Percentiles rank a stretch among this genome's conserved stretches.
phyloP scores from a whole-genome alignment of 2,797 vertebrate genomes.

The Thaleichthys pacificus region DNA sequence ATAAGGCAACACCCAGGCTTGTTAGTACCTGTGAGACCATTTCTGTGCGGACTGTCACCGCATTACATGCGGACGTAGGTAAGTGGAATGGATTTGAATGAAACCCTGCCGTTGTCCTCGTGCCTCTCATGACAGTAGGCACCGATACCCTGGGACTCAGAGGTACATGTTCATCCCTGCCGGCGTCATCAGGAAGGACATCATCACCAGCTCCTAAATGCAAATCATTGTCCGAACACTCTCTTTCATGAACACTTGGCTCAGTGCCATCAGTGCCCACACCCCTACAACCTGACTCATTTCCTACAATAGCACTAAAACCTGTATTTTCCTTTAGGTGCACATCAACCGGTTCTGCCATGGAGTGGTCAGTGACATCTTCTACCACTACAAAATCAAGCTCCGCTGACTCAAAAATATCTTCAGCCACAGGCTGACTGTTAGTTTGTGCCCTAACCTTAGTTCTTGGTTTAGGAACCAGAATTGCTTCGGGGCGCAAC shows the following conservation, averaged over 20 bases:
- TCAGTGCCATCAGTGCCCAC: neutral
- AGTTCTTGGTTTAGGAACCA: neutral
- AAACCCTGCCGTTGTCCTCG: neutral
- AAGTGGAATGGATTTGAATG: neutral
- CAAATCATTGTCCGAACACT: too few relatives aligned
- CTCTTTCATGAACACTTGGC: neutral
- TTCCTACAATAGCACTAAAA: too few relatives aligned
- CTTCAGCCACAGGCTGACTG: neutral
- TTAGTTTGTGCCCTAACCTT: neutral
- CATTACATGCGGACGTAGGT: slow-evolving; percentile 8
- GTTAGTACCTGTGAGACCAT: neutral
- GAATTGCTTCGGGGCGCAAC: slow-evolving; percentile 2
- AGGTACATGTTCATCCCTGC: neutral
- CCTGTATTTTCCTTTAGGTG: too few relatives aligned
- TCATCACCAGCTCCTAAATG: too few relatives aligned
- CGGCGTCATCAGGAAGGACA: neutral
- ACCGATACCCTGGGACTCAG: neutral
- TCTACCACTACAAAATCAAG: slow-evolving; percentile 12
- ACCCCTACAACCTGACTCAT: neutral
- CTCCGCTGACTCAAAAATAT: neutral
- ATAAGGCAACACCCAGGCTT: slow-evolving; percentile 16
- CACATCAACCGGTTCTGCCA: too few relatives aligned
- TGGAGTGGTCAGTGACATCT: neutral
- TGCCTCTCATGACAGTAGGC: neutral
- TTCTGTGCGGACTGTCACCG: slow-evolving; percentile 3